Conservation (phyloP, 2,797 vertebrate species). For the Erethizon dorsatum region DNA sequence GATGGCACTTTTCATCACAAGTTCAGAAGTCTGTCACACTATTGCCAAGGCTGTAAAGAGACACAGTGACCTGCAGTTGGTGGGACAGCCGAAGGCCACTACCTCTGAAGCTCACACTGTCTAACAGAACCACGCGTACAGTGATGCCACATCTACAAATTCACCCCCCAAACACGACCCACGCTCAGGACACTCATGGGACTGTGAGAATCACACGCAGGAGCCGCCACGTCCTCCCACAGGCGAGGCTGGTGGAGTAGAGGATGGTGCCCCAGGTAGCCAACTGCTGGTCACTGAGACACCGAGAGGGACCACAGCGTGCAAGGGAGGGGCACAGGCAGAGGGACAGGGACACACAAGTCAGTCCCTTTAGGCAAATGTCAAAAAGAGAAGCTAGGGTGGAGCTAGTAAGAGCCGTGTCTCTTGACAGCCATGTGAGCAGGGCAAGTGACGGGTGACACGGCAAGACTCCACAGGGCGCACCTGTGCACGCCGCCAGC, state of each 20-base stretch:
- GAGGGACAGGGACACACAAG: neutral
- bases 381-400: neutral
- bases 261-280: neutral
- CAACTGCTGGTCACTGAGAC: neutral
- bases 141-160: neutral
- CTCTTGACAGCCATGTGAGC: neutral
- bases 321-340: neutral
- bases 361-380: neutral
- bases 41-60: neutral
- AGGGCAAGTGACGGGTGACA: neutral
- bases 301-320: neutral
- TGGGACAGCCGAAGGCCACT: neutral
- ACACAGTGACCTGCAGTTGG: neutral
- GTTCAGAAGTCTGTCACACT: neutral
- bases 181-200: neutral
- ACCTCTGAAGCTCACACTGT: neutral
- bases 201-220: neutral
- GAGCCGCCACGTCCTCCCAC: neutral
- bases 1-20: neutral
- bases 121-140: neutral
- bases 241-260: neutral
- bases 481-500: neutral
- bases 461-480: neutral
- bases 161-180: neutral
- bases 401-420: neutral